These are phyloP conservation scores for Aporrectodea caliginosa DNA, from an alignment of 1,140 invertebrate genomes.

Conservation along the genomic window DNA sequence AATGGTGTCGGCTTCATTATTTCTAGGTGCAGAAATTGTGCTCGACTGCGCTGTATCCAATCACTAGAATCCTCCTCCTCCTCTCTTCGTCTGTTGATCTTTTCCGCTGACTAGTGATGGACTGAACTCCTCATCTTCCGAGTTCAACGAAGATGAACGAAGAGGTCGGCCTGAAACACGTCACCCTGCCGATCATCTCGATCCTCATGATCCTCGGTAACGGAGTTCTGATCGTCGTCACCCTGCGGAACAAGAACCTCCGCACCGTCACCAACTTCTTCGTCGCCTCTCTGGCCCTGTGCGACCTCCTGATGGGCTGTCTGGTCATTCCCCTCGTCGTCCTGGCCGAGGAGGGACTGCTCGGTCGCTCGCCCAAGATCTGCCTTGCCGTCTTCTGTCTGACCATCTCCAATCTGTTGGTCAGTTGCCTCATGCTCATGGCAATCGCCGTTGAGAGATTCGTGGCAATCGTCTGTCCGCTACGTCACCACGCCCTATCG, in stretches of 20 bases:
- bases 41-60: no score
- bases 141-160: no score
- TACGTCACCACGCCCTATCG: slow-evolving; percentile 12
- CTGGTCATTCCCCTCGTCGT: slow-evolving; percentile 18
- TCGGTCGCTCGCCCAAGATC: slow-evolving; percentile 10
- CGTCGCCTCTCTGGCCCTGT: slow-evolving; percentile 22
- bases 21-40: no score
- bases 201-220: slow-evolving; percentile 12
- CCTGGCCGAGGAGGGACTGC: slow-evolving; percentile 21
- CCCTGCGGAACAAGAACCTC: neutral
- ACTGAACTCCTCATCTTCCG: no score
- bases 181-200: slow-evolving; percentile 11
- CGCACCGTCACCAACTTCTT: slow-evolving; percentile 22
- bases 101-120: no score
- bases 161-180: slow-evolving; percentile 15
- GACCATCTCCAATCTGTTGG: slow-evolving; percentile 5
- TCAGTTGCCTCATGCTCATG: slow-evolving; percentile 20
- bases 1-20: no score
- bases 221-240: slow-evolving; percentile 21
- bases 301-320: slow-evolving; percentile 18
- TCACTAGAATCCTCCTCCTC: no score
- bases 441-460: slow-evolving; percentile 13
- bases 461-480: slow-evolving; percentile 14
- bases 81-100: no score
- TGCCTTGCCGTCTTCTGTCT: slow-evolving; percentile 22